Evolutionary conservation across 2,797 vertebrate species (phyloP).

Genomic region (Yasuhikotakia modesta): DNA sequence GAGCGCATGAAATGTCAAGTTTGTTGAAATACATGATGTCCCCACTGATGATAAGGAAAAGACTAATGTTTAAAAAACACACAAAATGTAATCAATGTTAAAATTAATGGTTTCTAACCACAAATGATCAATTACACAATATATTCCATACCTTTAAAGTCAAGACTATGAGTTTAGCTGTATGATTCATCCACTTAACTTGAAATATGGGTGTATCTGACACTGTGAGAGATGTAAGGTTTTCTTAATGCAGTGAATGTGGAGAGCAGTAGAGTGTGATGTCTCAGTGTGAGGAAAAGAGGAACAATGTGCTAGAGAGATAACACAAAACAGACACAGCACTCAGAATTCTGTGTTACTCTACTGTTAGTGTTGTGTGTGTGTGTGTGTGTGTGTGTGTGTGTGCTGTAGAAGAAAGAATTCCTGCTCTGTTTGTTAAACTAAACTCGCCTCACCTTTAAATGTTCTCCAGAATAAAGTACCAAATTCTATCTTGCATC

Average conservation of each 20-base stretch:
- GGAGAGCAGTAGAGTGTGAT: background rate
- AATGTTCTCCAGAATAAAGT: background rate
- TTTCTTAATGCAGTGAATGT: background rate
- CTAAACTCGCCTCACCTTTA: background rate
- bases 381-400: background rate
- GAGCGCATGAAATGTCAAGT: background rate
- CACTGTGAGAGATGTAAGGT: background rate
- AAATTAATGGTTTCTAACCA: background rate
- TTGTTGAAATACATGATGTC: background rate
- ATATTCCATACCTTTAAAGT: background rate
- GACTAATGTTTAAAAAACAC: background rate
- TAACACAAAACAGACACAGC: slow-evolving; percentile 16
- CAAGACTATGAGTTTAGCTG: background rate
- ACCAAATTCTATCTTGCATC: background rate
- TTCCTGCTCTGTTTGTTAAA: background rate
- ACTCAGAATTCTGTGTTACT: background rate
- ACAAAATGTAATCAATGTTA: background rate
- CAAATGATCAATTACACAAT: background rate
- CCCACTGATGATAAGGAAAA: background rate
- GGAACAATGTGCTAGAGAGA: slow-evolving; percentile 8
- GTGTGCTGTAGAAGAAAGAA: background rate
- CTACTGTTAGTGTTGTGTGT: background rate
- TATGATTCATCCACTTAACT: background rate
- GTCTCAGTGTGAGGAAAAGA: slow-evolving; percentile 1
- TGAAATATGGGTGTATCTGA: background rate